phyloP scores from a whole-genome alignment of 2,888 invertebrate genomes.

The Eudasyphora cyanicolor region DNA sequence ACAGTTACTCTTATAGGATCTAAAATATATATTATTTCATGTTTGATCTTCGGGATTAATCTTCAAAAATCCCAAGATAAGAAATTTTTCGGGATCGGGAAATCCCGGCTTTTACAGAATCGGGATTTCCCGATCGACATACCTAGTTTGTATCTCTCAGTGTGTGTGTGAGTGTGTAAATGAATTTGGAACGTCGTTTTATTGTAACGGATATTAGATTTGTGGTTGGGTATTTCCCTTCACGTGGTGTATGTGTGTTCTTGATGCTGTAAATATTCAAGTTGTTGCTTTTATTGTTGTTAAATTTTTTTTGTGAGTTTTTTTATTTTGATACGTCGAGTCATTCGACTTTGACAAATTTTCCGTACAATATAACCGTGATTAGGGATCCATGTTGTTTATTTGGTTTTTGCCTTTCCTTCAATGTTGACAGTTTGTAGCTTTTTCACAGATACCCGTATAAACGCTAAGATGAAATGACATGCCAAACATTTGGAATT shows the following conservation, averaged over 20 bases:
- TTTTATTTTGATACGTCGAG: background rate
- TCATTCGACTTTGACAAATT: constrained; percentile 35
- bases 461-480: constrained; percentile 8
- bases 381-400: constrained; percentile 20
- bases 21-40: no score
- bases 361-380: constrained; percentile 23
- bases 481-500: background rate
- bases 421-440: background rate
- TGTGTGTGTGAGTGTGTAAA: background rate
- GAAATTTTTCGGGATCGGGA: no score
- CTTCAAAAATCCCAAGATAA: no score
- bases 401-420: background rate
- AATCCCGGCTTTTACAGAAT: no score
- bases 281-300: constrained; percentile 28
- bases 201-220: constrained; percentile 42
- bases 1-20: no score
- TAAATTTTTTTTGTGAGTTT: background rate
- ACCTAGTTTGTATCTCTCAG: no score
- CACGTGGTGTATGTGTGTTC: no score
- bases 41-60: no score
- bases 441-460: background rate
- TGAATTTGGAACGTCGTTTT: background rate
- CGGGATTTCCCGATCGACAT: no score
- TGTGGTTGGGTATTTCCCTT: constrained; percentile 19
- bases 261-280: background rate